Percentiles rank a stretch among this genome's conserved stretches.
These are phyloP conservation scores for Prinia subflava DNA, from an alignment of 2,113 vertebrate genomes.

Conservation along the genomic window DNA sequence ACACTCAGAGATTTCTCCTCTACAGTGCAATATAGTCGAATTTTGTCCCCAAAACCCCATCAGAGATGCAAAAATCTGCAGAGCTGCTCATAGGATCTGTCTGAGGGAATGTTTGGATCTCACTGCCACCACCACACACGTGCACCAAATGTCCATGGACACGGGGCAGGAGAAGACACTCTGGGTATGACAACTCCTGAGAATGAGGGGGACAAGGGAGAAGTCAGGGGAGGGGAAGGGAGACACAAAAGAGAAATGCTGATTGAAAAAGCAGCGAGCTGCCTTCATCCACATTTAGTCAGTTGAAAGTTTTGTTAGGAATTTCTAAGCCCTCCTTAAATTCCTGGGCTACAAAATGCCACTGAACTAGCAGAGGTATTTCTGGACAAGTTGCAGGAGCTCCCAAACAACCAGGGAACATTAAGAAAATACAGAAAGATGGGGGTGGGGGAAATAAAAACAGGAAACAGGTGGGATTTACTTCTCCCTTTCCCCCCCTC, in stretches of 20 bases:
- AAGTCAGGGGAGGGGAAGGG: not conserved
- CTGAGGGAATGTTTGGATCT: not conserved
- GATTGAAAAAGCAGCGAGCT: not conserved
- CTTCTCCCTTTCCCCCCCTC: not conserved
- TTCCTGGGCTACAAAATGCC: conserved; percentile 7
- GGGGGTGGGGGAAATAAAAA: conserved; percentile 48
- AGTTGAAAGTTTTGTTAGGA: not conserved
- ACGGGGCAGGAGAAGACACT: not conserved
- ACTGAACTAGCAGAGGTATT: conserved; percentile 25
- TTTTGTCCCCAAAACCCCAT: not conserved
- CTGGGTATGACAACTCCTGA: not conserved
- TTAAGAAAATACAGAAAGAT: conserved; percentile 22
- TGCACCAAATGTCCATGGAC: not conserved
- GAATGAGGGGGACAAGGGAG: not conserved
- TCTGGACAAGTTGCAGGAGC: conserved; percentile 60
- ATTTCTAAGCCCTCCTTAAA: conserved; percentile 44
- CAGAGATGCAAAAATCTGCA: not conserved
- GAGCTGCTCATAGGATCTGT: not conserved
- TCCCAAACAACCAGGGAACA: conserved; percentile 36
- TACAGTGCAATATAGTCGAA: not conserved
- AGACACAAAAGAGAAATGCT: not conserved
- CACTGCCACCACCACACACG: rapidly evolving
- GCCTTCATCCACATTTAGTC: not conserved
- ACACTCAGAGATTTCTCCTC: not conserved
- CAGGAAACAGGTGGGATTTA: conserved; percentile 63